A percentile compares a stretch with the other conserved stretches of the same genome.
These are phyloP conservation scores for Caretta caretta DNA, from an alignment of 2,113 vertebrate genomes.

Conservation along the genomic window DNA sequence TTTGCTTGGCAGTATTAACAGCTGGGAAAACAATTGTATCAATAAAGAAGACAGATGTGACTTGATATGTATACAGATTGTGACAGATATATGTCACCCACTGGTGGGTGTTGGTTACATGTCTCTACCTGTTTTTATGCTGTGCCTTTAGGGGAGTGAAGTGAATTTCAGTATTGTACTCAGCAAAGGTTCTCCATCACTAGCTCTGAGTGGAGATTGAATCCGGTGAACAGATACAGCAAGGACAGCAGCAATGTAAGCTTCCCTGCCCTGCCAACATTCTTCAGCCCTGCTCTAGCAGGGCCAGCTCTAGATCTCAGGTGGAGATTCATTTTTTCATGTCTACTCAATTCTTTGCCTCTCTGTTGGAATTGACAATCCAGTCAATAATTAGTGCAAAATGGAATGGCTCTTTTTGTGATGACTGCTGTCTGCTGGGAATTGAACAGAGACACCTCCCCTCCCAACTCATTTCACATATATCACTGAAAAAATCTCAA, in stretches of 20 bases:
- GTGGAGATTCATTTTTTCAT: neutral
- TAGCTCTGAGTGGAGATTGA: neutral
- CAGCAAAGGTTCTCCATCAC: neutral
- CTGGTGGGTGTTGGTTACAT: neutral
- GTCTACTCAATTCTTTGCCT: neutral
- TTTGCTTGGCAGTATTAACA: neutral
- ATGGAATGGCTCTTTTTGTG: neutral
- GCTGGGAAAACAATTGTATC: neutral
- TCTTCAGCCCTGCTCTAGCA: neutral
- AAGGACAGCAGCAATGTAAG: neutral
- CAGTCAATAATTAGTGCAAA: neutral
- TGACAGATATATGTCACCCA: neutral
- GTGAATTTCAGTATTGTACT: neutral
- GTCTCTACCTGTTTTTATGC: neutral
- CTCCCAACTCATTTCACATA: neutral
- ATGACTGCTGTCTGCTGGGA: neutral
- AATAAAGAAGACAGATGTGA: neutral
- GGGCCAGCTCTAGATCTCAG: neutral
- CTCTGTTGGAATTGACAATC: neutral
- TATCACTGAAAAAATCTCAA: neutral
- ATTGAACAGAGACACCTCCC: neutral
- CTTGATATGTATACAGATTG: neutral
- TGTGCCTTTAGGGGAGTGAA: neutral
- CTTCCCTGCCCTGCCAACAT: neutral
- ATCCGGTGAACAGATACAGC: neutral